These are phyloP conservation scores for Antheraea assamensis DNA, from an alignment of 2,888 invertebrate genomes.

Conservation along the genomic window DNA sequence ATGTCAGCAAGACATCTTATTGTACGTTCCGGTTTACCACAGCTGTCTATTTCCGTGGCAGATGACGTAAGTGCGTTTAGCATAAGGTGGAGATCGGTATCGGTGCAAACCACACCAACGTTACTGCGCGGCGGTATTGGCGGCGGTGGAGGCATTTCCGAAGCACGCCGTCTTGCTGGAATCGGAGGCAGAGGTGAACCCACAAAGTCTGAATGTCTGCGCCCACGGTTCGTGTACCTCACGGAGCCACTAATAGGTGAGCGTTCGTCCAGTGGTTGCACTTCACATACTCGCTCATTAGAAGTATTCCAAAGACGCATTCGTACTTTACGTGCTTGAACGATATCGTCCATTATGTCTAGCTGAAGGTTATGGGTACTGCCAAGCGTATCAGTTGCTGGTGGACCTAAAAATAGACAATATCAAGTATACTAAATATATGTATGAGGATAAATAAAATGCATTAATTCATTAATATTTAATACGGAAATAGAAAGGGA, in stretches of 20 bases:
- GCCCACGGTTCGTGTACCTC: constrained; percentile 83
- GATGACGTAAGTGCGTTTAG: constrained; percentile 90
- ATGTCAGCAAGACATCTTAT: constrained; percentile 84
- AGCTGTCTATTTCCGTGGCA: constrained; percentile 89
- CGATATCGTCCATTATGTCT: constrained; percentile 95
- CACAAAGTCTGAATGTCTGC: constrained; percentile 89
- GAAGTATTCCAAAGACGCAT: constrained; percentile 94
- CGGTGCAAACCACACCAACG: constrained; percentile 89
- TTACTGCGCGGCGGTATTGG: constrained; percentile 68
- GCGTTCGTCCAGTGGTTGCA: constrained; percentile 89
- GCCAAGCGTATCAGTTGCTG: constrained; percentile 87
- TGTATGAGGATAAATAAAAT: neutral
- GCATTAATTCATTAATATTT: no score
- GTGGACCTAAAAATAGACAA: constrained; percentile 78
- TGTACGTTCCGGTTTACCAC: constrained; percentile 83
- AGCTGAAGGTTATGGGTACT: constrained; percentile 92
- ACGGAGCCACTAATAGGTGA: constrained; percentile 77
- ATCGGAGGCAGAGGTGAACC: constrained; percentile 83
- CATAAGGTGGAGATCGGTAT: constrained; percentile 90
- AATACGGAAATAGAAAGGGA: neutral
- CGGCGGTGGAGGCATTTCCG: constrained; percentile 86
- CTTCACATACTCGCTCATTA: constrained; percentile 90
- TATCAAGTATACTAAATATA: neutral
- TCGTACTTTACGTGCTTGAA: constrained; percentile 90
- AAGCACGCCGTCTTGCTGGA: constrained; percentile 85